phyloP scores from a whole-genome alignment of 2,888 invertebrate species.

The Epicampocera succincta region DNA sequence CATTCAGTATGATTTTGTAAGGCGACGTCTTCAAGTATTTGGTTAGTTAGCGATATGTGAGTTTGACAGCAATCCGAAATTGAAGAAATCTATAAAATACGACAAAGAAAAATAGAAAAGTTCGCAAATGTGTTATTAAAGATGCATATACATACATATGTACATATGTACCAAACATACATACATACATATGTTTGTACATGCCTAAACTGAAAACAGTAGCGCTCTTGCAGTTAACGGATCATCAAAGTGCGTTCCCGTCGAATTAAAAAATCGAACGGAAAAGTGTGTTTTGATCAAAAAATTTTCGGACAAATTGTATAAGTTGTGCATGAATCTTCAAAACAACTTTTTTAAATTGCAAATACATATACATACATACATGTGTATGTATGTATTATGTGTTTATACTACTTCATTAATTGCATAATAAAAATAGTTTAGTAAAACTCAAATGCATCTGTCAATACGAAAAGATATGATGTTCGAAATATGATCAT shows the following conservation, averaged over 20 bases:
- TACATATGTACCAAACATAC: no score
- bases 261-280: conserved; percentile 3
- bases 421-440: conserved; percentile 61
- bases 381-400: not conserved
- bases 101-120: conserved; percentile 34
- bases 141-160: no score
- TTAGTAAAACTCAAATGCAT: not conserved
- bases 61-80: conserved; percentile 46
- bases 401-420: conserved; percentile 53
- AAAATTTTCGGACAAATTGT: conserved; percentile 1
- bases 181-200: no score
- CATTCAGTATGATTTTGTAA: conserved; percentile 65
- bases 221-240: conserved; percentile 46
- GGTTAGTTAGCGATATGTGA: conserved; percentile 52
- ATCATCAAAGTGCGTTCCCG: conserved; percentile 41
- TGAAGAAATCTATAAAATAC: conserved; percentile 46
- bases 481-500: conserved; percentile 27
- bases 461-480: conserved; percentile 23
- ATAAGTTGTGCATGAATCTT: not conserved
- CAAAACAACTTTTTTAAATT: no score
- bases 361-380: no score
- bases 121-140: conserved; percentile 3
- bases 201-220: conserved; percentile 6
- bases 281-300: conserved; percentile 25
- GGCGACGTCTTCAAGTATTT: conserved; percentile 65